Conservation (phyloP, 1,140 invertebrate genomes). For the Tetramorium parvispinum region DNA sequence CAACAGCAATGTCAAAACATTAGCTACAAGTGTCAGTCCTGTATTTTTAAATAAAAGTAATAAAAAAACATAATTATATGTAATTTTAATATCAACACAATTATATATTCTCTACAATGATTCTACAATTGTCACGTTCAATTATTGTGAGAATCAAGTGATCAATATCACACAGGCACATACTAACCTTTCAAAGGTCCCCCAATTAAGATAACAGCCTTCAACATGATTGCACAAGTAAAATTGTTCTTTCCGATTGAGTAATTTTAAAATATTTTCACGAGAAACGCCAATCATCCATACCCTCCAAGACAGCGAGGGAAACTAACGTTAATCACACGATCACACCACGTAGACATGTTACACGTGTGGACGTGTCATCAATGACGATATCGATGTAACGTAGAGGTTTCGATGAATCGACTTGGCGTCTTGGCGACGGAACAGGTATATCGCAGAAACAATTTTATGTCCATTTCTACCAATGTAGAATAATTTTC, state of each 20-base stretch:
- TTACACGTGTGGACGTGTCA: constrained; percentile 34
- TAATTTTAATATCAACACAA: neutral
- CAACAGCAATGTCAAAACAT: neutral
- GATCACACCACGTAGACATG: constrained; percentile 6
- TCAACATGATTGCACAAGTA: constrained; percentile 56
- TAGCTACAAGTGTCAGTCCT: neutral
- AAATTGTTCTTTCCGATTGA: neutral
- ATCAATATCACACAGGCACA: neutral
- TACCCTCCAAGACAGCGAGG: neutral
- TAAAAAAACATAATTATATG: neutral
- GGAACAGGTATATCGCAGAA: too few relatives aligned
- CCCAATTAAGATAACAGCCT: constrained; percentile 71
- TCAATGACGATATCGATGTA: neutral
- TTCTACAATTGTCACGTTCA: neutral
- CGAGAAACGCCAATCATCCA: neutral
- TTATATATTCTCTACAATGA: neutral
- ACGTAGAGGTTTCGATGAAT: constrained; percentile 9
- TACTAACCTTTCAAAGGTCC: constrained; percentile 71
- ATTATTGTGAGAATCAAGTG: neutral
- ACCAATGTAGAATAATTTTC: too few relatives aligned
- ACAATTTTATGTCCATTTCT: too few relatives aligned
- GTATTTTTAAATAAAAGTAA: neutral
- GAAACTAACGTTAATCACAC: neutral
- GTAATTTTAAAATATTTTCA: neutral
- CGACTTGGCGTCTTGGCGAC: neutral